Evolutionary conservation across 2,113 vertebrate species (phyloP), one percentile per base, ranked within the genome.

Genomic region (Labeo catla): DNA sequence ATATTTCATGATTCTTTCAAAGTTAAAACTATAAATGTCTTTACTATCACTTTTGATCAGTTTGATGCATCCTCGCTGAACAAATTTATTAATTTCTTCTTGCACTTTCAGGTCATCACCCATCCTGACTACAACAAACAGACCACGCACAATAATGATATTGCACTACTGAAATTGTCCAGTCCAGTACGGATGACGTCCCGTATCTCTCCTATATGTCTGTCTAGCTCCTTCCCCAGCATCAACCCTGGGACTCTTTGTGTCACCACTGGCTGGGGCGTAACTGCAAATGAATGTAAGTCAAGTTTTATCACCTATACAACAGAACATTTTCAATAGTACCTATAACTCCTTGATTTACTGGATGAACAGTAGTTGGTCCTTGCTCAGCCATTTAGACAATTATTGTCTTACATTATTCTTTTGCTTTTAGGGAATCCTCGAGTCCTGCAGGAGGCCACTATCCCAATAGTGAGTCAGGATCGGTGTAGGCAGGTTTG

Each of bases 251-350:
- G 94, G 2, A 92, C 93, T 85, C 76, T 2, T 1, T 96, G 95
- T 15, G 95, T 95, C 90, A 98, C 96, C 89, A 96, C 94, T 0
- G 96, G 97, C 87, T 98, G 97, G 96, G 96, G 95, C 70, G 92
- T 3, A 80, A 95, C 94, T 0, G 89, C 84, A 12, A 86, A 86
- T 39, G 93, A 39, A 39, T 39, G 39, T 39, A 39, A 39, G 39
- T 39, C 39, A 39, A 39, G 3, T 39, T 5, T 39, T 39, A 39
- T 39, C 2, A 39, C 39, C 39, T 39, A 39, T 39, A 39, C 39
- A 39, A 39, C 39, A 39, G 39, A 39, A 39, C 39, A 39, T 39
- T 39, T 39, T 39, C 39, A 39, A 39, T 39, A 3, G 1, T 39
- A 39, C 39, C 39, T 39, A 4, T 39, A 39, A 39, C 39, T 39